Evolutionary conservation across 2,797 vertebrate species (phyloP).

Genomic region (Psittacula derbiana): DNA sequence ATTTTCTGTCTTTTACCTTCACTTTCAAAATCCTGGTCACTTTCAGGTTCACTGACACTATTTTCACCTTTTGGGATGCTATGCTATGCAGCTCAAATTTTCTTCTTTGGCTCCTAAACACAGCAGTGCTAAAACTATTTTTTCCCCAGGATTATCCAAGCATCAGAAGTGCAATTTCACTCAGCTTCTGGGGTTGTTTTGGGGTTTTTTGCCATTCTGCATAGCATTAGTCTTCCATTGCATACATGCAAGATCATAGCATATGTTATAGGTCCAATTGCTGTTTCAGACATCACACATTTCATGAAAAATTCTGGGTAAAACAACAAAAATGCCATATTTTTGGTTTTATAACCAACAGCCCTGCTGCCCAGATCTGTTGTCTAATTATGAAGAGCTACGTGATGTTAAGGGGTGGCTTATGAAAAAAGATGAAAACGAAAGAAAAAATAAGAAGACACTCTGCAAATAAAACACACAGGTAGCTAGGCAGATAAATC

Average conservation of each 20-base stretch:
- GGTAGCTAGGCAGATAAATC: background rate
- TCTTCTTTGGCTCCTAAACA: background rate
- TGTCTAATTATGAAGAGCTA: background rate
- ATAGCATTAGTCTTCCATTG: background rate
- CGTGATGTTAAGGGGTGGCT: background rate
- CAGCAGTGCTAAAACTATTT: background rate
- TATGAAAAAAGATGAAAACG: background rate
- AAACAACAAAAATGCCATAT: background rate
- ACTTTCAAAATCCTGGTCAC: background rate
- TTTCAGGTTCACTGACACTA: background rate
- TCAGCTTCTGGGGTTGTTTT: background rate
- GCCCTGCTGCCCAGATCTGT: background rate
- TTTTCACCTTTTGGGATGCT: background rate
- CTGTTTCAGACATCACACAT: background rate
- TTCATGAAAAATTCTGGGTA: background rate
- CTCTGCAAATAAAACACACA: background rate
- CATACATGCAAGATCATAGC: background rate
- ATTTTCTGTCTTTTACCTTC: fast-evolving
- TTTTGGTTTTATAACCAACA: background rate
- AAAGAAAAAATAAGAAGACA: background rate
- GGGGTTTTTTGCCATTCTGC: background rate
- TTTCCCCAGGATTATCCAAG: background rate
- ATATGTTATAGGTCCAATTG: fast-evolving
- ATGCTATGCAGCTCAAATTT: background rate
- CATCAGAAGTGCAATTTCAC: background rate